These are phyloP conservation scores for Eciton burchellii DNA, from an alignment of 1,140 invertebrate genomes.

Conservation along the genomic window DNA sequence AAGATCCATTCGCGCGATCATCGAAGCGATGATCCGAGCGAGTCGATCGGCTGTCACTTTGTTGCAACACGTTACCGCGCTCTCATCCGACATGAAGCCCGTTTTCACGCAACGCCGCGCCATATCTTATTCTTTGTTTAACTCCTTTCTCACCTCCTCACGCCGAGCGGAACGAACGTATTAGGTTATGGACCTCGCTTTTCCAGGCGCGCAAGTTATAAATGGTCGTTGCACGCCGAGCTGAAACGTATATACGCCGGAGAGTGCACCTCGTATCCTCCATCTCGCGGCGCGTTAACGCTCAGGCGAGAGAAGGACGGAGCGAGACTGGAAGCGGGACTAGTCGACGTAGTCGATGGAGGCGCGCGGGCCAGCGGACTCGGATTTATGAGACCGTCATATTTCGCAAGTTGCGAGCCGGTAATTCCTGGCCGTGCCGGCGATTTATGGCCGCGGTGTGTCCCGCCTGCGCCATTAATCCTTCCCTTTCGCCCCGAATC, in stretches of 20 bases:
- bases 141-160: slow-evolving; percentile 72
- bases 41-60: slow-evolving; percentile 51
- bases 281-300: slow-evolving; percentile 53
- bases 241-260: slow-evolving; percentile 71
- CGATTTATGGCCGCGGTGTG: slow-evolving; percentile 85
- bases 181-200: slow-evolving; percentile 77
- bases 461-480: slow-evolving; percentile 85
- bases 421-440: slow-evolving; percentile 83
- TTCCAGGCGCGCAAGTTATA: slow-evolving; percentile 77
- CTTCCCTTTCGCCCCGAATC: slow-evolving; percentile 83
- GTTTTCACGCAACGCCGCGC: slow-evolving; percentile 64
- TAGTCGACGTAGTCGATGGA: slow-evolving; percentile 74
- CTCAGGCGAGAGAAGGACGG: slow-evolving; percentile 42
- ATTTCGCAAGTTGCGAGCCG: slow-evolving; percentile 85
- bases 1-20: too few relatives aligned
- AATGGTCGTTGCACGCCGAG: slow-evolving; percentile 75
- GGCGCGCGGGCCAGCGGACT: slow-evolving; percentile 78
- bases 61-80: slow-evolving; percentile 64
- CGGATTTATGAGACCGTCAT: slow-evolving; percentile 85
- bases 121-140: slow-evolving; percentile 72
- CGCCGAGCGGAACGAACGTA: slow-evolving; percentile 73
- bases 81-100: slow-evolving; percentile 58
- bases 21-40: neutral
- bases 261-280: slow-evolving; percentile 62
- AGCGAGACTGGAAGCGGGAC: slow-evolving; percentile 72